Base-by-base conservation (phyloP, 2,888 invertebrate species). In the Hyppa rectilinea region DNA sequence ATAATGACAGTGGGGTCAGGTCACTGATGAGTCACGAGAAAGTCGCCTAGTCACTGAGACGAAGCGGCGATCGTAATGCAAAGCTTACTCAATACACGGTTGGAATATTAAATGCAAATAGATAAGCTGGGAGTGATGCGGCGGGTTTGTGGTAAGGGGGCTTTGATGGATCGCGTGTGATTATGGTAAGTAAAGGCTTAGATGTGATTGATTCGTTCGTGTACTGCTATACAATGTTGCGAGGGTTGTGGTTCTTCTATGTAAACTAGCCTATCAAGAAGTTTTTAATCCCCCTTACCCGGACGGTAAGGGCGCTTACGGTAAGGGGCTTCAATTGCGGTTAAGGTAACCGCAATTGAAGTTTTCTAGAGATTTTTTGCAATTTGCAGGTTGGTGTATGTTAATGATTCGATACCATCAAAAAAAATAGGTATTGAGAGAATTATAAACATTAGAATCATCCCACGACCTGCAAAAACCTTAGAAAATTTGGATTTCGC, bases 1-100 rank as follows among this genome's bases (percentile, higher is more conserved):
- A 36, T 76, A 80, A 66, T 65, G 67, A 70, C 77, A 64, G 53
- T 29, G 52, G 49, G 81, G 78, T 82, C 79, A 76, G 68, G 64
- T 80, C 64, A n/a, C 56, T 66, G 79, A 81, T 83, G 83, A 83
- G 58, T 83, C 83, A 83, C 69, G 77, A 75, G 83, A 83, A 83
- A 83, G 83, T 74, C 49, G 81, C 71, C 55, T 23, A 60, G 70
- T 83, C 81, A 83, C 71, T 40, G 65, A 81, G 78, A 80, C 68
- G 49, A 64, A 71, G 64, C 38, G 38, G 73, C 70, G 67, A 68
- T 63, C n/a, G 67, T 55, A 65, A 71, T 71, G 40, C 55, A 29
- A 78, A 68, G 79, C 79, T 73, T 72, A 61, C 73, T 49, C 69
- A 58, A 73, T 52, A 61, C 59, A 53, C 58, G 26, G 65, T 38